Evolutionary conservation across 1,140 invertebrate species (phyloP).

Genomic region (Drosophila pallidifrons): DNA sequence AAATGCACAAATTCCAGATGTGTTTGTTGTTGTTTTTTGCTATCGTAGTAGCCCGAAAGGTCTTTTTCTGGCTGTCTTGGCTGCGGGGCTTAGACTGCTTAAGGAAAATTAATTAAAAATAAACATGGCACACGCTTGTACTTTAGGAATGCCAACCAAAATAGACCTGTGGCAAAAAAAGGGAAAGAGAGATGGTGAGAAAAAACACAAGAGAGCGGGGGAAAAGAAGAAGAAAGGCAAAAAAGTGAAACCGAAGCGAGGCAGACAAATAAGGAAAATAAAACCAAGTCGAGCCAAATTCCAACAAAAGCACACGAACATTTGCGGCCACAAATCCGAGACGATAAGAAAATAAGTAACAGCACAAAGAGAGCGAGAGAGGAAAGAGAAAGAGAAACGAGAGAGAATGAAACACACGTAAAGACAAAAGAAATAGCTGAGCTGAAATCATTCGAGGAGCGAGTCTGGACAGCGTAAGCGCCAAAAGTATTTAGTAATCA

Average conservation of each 20-base stretch:
- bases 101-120: constrained; percentile 84
- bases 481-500: constrained; percentile 82
- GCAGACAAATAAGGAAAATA: constrained; percentile 80
- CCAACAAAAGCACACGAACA: constrained; percentile 79
- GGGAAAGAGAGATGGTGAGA: background rate
- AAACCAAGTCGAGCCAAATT: constrained; percentile 74
- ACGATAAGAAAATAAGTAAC: constrained; percentile 81
- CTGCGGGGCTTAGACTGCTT: constrained; percentile 72
- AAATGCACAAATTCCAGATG: constrained; percentile 46
- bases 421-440: constrained; percentile 49
- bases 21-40: constrained; percentile 22
- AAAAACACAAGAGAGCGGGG: constrained; percentile 8
- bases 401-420: constrained; percentile 9
- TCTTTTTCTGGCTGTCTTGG: constrained; percentile 34
- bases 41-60: constrained; percentile 33
- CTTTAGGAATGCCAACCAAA: constrained; percentile 76
- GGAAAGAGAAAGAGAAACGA: constrained; percentile 13
- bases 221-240: constrained; percentile 23
- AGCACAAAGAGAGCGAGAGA: constrained; percentile 18
- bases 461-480: constrained; percentile 53
- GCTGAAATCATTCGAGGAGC: constrained; percentile 30
- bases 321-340: constrained; percentile 81
- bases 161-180: constrained; percentile 67
- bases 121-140: constrained; percentile 82
- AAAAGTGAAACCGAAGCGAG: constrained; percentile 52